These are phyloP conservation scores for Saccostrea glomerata DNA, from an alignment of 1,140 invertebrate genomes.

Conservation along the genomic window DNA sequence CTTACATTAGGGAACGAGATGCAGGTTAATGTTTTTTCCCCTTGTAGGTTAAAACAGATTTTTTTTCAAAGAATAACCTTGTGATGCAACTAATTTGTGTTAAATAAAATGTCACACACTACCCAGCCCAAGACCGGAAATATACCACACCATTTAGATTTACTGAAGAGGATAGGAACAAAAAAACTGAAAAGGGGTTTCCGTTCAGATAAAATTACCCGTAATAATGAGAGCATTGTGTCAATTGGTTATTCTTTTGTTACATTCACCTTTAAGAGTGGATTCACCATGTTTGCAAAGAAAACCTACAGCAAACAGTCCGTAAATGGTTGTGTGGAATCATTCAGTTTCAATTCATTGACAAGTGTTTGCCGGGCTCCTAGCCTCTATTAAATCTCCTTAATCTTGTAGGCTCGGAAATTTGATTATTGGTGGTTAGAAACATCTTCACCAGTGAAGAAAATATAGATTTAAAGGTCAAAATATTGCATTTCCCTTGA, in stretches of 20 bases:
- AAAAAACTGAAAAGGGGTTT: neutral
- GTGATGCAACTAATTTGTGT: no score
- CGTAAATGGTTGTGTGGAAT: neutral
- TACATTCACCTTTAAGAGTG: neutral
- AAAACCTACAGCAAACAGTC: neutral
- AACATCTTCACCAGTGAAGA: neutral
- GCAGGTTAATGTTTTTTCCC: no score
- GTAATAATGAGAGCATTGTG: slow-evolving; percentile 14
- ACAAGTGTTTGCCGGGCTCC: slow-evolving; percentile 15
- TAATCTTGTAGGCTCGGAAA: slow-evolving; percentile 19
- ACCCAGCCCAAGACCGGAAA: neutral
- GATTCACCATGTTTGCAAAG: neutral
- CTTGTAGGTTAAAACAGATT: no score
- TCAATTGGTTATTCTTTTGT: slow-evolving; percentile 26
- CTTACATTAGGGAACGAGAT: no score
- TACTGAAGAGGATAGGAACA: neutral
- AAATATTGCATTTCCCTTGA: neutral
- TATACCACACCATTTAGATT: neutral
- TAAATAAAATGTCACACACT: no score
- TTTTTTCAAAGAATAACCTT: no score
- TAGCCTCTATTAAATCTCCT: neutral
- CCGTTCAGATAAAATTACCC: slow-evolving; percentile 13
- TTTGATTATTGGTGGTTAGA: slow-evolving; percentile 2
- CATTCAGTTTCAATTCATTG: neutral
- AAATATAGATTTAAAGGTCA: slow-evolving; percentile 4